Evolutionary conservation across 1,140 invertebrate species (phyloP), one percentile per base, ranked within the genome.

Genomic region (Sitodiplosis mosellana): DNA sequence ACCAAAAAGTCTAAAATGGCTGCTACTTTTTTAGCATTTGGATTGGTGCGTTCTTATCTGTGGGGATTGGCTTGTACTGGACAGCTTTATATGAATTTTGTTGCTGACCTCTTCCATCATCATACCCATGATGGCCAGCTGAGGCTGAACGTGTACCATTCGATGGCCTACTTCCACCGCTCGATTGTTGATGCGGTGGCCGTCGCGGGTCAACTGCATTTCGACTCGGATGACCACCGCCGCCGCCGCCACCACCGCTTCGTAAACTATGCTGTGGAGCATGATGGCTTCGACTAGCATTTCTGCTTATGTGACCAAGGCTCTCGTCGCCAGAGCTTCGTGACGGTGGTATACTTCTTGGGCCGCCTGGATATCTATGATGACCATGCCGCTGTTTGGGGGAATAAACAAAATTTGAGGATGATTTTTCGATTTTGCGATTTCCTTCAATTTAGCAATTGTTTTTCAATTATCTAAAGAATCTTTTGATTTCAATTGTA

Each of bases 71-170:
- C 44, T 53, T 46, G 22, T 37, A 41, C 41, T 50, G 56, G 56
- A 61, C 70, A 78, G 77, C 78, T 79, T 79, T 80, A 44, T 77
- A 70, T 50, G 70, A 73, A 67, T 80, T 77, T 64, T 83, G 82
- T 61, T 82, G 80, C 52, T 78, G 75, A 42, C 44, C 36, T 36
- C 42, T 37, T 15, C 41, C 41, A 21, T 49, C 27, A 44, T 58
- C 61, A 58, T 60, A 49, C 55, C 59, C 52, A 51, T 54, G 52
- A 33, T 50, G 47, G 27, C 27, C 27, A 10, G 27, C 27, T 46
- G 47, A 33, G 10, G 47, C 33, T 52, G 72, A 74, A 42, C 59
- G 56, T 43, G 19, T 11, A 51, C 60, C 69, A 45, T 51, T 55
- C 51, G 58, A 53, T 22, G 61, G 55, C 50, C 58, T 52, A 44